Conservation (phyloP, 2,113 vertebrate species). For the Pavo muticus region DNA sequence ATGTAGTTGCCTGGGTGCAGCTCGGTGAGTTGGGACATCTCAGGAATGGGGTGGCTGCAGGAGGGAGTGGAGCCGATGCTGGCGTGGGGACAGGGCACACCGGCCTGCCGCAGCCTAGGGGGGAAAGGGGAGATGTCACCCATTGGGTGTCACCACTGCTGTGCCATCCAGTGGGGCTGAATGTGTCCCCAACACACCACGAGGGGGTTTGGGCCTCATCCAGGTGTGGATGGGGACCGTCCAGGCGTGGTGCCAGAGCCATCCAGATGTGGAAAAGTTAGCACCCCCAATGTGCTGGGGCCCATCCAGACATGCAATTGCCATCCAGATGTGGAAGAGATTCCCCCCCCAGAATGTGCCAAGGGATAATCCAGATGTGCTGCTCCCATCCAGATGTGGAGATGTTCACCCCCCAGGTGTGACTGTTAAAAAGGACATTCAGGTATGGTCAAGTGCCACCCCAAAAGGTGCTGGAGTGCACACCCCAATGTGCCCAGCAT, state of each 20-base stretch:
- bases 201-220: background rate
- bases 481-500: background rate
- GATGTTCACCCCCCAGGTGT: no score
- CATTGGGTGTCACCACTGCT: no score
- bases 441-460: background rate
- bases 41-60: slow-evolving; percentile 84
- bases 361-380: no score
- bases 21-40: slow-evolving; percentile 85
- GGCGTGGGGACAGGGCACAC: slow-evolving; percentile 78
- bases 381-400: background rate
- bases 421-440: no score
- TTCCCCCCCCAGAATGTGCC: no score
- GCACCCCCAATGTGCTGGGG: background rate
- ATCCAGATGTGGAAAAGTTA: background rate
- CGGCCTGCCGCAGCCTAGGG: slow-evolving; percentile 75
- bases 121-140: fast-evolving
- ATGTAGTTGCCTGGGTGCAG: slow-evolving; percentile 88
- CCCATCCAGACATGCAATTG: background rate
- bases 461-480: background rate
- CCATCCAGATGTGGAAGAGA: background rate
- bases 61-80: slow-evolving; percentile 89
- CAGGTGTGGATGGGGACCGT: background rate
- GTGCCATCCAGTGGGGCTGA: background rate
- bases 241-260: background rate
- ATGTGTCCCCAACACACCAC: background rate